A percentile compares a stretch with the other conserved stretches of the same genome.
phyloP scores from a whole-genome alignment of 2,797 vertebrate species.

The Semotilus atromaculatus region DNA sequence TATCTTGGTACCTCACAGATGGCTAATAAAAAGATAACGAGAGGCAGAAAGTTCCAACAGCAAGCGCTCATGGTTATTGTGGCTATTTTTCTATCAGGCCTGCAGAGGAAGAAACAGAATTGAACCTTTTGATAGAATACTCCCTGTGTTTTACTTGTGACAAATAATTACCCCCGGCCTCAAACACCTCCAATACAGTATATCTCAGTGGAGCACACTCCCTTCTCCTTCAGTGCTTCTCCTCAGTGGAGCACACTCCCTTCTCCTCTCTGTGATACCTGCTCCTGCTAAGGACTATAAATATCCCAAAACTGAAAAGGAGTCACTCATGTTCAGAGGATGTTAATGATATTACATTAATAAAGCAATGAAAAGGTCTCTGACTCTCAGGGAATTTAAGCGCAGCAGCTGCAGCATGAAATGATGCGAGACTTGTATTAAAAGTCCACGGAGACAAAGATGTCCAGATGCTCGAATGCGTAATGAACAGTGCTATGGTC shows the following conservation, averaged over 20 bases:
- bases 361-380: constrained; percentile 69
- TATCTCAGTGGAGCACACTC: constrained; percentile 59
- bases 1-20: constrained; percentile 59
- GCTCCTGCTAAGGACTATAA: constrained; percentile 63
- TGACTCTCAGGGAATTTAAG: constrained; percentile 58
- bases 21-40: constrained; percentile 70
- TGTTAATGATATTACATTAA: constrained; percentile 75
- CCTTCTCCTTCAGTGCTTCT: too few species aligned
- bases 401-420: constrained; percentile 69
- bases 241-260: too few species aligned
- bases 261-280: constrained; percentile 32
- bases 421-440: constrained; percentile 61
- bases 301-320: constrained; percentile 50
- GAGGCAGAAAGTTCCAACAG: constrained; percentile 56
- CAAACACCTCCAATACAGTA: constrained; percentile 53
- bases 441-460: constrained; percentile 39
- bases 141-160: constrained; percentile 65
- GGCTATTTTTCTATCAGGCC: constrained; percentile 71
- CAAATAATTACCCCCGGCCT: constrained; percentile 65
- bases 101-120: constrained; percentile 62
- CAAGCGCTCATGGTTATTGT: constrained; percentile 69
- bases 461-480: constrained; percentile 49
- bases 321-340: constrained; percentile 63
- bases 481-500: constrained; percentile 1
- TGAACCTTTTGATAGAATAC: constrained; percentile 68